Conservation (phyloP, 2,113 vertebrate genomes). For the Pituophis catenifer region DNA sequence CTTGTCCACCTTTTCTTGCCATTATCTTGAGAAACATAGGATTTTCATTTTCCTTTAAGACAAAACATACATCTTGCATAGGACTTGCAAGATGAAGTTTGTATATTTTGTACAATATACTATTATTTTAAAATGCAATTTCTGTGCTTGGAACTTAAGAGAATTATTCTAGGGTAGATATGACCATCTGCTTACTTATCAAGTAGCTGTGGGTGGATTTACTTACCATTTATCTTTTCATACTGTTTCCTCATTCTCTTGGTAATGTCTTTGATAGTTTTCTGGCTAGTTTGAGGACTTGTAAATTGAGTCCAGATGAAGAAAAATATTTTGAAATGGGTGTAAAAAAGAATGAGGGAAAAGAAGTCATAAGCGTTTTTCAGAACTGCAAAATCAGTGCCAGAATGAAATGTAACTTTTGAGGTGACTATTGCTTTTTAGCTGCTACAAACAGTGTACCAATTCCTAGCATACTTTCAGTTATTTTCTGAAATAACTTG, state of each 20-base stretch:
- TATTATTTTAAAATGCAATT: slow-evolving; percentile 7
- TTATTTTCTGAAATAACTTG: not conserved
- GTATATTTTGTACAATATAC: not conserved
- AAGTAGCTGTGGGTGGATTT: slow-evolving; percentile 6
- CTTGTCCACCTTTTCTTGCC: not conserved
- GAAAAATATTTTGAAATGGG: slow-evolving; percentile 21
- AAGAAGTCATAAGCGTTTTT: not conserved
- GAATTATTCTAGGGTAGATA: not conserved
- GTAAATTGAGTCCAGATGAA: slow-evolving; percentile 63
- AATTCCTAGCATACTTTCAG: slow-evolving; percentile 5
- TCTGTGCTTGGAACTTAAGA: not conserved
- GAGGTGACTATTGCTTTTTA: not conserved
- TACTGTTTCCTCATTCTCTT: not conserved
- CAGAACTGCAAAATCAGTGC: slow-evolving; percentile 14
- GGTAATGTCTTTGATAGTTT: slow-evolving; percentile 45
- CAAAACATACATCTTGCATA: not conserved
- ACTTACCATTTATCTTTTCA: slow-evolving; percentile 26
- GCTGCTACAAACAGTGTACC: not conserved
- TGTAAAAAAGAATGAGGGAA: not conserved
- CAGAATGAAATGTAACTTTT: not conserved
- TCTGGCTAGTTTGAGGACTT: slow-evolving; percentile 56
- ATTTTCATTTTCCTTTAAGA: not conserved
- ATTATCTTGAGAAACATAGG: not conserved
- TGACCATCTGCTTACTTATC: not conserved
- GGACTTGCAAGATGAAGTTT: not conserved